Conservation (phyloP, 64 coral and sea anemone genomes). For the Exaiptasia diaphana region DNA sequence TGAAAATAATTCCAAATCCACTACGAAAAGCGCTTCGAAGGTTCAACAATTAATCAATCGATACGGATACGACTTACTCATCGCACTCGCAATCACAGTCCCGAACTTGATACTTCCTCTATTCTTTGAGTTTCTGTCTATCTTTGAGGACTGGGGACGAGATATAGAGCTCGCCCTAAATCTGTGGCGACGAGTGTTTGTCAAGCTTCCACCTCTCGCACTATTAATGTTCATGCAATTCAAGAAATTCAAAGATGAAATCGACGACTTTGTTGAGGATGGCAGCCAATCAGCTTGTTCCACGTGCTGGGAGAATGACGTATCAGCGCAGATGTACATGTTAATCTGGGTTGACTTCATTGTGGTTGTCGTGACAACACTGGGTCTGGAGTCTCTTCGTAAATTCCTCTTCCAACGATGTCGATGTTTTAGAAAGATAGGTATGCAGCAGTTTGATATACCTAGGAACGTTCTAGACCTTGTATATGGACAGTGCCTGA, state of each 20-base stretch:
- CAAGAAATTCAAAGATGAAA: conserved; percentile 9
- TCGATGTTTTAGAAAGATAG: conserved; percentile 42
- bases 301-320: conserved; percentile 84
- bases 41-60: conserved; percentile 32
- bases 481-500: conserved; percentile 82
- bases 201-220: conserved; percentile 67
- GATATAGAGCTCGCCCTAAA: conserved; percentile 63
- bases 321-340: conserved; percentile 93
- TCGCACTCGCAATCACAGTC: conserved; percentile 76
- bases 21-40: neutral
- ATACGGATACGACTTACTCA: neutral
- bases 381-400: conserved; percentile 55
- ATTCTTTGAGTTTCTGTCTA: conserved; percentile 75
- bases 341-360: conserved; percentile 85
- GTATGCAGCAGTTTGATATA: conserved; percentile 79
- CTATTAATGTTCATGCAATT: conserved; percentile 71
- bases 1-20: neutral
- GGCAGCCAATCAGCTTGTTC: conserved; percentile 31
- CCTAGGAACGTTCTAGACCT: conserved; percentile 81
- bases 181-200: conserved; percentile 67
- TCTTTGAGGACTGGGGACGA: conserved; percentile 81
- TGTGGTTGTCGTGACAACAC: conserved; percentile 58
- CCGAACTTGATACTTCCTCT: conserved; percentile 72
- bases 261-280: neutral
- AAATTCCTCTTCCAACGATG: conserved; percentile 50